Percentiles rank a stretch among this genome's conserved stretches.
Evolutionary conservation across 2,888 invertebrate genomes (phyloP).

Genomic region (Phengaris alcon): DNA sequence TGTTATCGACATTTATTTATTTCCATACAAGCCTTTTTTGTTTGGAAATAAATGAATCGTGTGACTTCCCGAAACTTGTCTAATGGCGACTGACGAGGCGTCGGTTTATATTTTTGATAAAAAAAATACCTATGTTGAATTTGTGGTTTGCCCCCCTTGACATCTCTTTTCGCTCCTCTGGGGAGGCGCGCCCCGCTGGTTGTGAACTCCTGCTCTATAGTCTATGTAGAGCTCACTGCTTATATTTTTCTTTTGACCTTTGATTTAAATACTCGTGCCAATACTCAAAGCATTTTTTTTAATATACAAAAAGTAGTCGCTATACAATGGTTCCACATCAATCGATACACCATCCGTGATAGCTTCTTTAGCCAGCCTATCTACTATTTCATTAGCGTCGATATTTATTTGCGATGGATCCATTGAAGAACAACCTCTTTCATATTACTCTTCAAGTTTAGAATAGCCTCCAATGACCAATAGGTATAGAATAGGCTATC

Average conservation of each 20-base stretch:
- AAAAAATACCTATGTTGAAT: too few relatives aligned
- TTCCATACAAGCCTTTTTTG: too few relatives aligned
- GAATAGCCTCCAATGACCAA: not conserved
- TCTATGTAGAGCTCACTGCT: too few relatives aligned
- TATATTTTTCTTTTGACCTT: not conserved
- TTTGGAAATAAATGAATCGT: too few relatives aligned
- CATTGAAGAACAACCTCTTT: conserved; percentile 19
- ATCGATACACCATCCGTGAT: conserved; percentile 7
- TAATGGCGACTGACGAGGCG: too few relatives aligned
- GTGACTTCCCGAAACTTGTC: too few relatives aligned
- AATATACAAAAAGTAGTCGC: conserved; percentile 3
- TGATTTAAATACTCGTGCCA: conserved; percentile 14
- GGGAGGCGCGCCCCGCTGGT: too few relatives aligned
- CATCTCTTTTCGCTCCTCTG: too few relatives aligned
- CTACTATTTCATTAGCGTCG: not conserved
- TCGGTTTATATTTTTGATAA: too few relatives aligned
- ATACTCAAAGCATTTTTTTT: conserved; percentile 16
- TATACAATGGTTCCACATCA: conserved; percentile 3
- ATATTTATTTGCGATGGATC: conserved; percentile 25
- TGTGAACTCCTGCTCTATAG: too few relatives aligned
- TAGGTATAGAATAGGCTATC: conserved; percentile 27
- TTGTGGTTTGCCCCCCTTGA: too few relatives aligned
- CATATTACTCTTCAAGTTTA: not conserved
- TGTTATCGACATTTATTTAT: too few relatives aligned
- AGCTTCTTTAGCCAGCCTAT: conserved; percentile 19